Conservation (phyloP, 2,888 invertebrate species). For the Sinohyriopsis cumingii region DNA sequence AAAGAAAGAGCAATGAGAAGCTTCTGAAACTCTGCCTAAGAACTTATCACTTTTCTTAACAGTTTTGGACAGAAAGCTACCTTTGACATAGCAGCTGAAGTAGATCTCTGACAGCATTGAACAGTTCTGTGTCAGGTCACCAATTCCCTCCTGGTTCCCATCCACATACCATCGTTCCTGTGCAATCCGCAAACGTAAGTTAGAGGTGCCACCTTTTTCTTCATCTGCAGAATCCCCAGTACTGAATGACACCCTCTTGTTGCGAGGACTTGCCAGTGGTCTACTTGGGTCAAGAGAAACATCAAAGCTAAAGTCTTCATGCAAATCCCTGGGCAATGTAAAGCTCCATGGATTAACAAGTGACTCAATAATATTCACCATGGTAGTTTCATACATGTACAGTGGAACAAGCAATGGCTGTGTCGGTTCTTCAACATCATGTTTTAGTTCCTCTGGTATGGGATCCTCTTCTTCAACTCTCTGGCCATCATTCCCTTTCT, state of each 20-base stretch:
- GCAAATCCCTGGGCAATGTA: slow-evolving; percentile 57
- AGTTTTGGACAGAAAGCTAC: slow-evolving; percentile 57
- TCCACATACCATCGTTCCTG: slow-evolving; percentile 59
- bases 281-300: slow-evolving; percentile 7
- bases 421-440: slow-evolving; percentile 13
- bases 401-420: slow-evolving; percentile 74
- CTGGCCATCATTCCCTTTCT: not conserved
- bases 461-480: slow-evolving; percentile 2
- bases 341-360: slow-evolving; percentile 63
- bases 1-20: no score
- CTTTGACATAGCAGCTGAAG: slow-evolving; percentile 78
- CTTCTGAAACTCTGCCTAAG: no score
- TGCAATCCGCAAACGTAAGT: slow-evolving; percentile 38
- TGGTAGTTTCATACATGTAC: slow-evolving; percentile 81
- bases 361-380: slow-evolving; percentile 75
- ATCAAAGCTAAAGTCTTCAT: slow-evolving; percentile 65
- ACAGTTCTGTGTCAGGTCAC: slow-evolving; percentile 76
- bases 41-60: not conserved
- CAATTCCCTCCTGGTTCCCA: slow-evolving; percentile 44
- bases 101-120: slow-evolving; percentile 77
- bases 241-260: slow-evolving; percentile 39
- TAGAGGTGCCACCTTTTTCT: slow-evolving; percentile 21
- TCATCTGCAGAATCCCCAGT: slow-evolving; percentile 21
- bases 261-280: slow-evolving; percentile 12
- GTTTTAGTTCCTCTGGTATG: slow-evolving; percentile 11